A percentile compares a stretch with the other conserved stretches of the same genome.
These are phyloP conservation scores for Phytoseiulus persimilis DNA, from an alignment of 2,888 invertebrate species.

Conservation along the genomic window DNA sequence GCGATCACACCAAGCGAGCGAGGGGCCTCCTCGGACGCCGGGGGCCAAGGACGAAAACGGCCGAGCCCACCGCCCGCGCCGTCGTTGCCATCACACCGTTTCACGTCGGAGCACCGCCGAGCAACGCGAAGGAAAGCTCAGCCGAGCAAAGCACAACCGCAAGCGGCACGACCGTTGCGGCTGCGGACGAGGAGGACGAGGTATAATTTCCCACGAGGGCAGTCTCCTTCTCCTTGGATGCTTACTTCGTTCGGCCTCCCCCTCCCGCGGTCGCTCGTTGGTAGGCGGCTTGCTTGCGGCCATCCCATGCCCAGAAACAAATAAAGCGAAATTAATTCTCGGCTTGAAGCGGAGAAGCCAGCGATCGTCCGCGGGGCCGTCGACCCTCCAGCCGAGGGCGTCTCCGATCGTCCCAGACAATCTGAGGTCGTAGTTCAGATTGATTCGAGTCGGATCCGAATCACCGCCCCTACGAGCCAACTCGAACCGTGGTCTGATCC, in stretches of 20 bases:
- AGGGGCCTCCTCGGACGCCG: not conserved
- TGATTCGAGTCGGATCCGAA: too few relatives aligned
- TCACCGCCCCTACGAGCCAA: too few relatives aligned
- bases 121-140: not conserved
- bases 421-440: too few relatives aligned
- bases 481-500: too few relatives aligned
- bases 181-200: not conserved
- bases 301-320: not conserved
- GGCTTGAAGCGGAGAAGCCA: not conserved
- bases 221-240: not conserved
- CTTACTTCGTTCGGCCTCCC: not conserved
- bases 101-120: not conserved
- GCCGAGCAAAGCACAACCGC: not conserved
- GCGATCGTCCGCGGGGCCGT: not conserved
- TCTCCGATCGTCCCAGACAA: not conserved
- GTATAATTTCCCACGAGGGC: constrained; percentile 37
- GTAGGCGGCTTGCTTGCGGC: not conserved
- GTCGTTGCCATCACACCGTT: not conserved
- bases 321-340: not conserved
- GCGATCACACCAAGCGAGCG: not conserved
- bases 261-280: not conserved
- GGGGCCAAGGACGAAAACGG: not conserved
- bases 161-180: not conserved
- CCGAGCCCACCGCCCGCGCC: not conserved
- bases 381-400: not conserved